Percentiles rank a stretch among this genome's conserved stretches.
phyloP scores from a whole-genome alignment of 2,888 invertebrate genomes.

The Zaprionus bogoriensis region DNA sequence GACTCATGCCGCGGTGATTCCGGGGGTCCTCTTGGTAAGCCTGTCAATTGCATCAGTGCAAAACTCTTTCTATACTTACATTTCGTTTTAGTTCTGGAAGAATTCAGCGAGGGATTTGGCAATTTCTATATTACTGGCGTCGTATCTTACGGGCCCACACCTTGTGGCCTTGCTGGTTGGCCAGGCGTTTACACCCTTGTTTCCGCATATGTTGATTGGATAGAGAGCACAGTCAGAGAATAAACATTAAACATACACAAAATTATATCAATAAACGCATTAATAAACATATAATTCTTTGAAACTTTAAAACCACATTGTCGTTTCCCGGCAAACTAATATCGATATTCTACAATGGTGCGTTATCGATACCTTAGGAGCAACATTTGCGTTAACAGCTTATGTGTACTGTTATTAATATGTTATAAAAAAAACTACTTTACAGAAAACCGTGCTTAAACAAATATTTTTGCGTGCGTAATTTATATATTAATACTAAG shows the following conservation, averaged over 20 bases:
- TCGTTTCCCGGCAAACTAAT: too few species aligned
- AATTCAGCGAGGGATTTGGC: conserved; percentile 60
- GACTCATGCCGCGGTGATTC: conserved; percentile 86
- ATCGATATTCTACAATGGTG: too few species aligned
- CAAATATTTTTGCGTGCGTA: too few species aligned
- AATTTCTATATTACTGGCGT: conserved; percentile 85
- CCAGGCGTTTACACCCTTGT: conserved; percentile 87
- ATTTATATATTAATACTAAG: too few species aligned
- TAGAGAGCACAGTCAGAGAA: conserved; percentile 79
- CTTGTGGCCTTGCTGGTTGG: conserved; percentile 85
- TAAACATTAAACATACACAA: conserved; percentile 34
- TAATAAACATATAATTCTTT: conserved; percentile 11
- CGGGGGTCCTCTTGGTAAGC: conserved; percentile 84
- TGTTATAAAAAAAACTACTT: too few species aligned
- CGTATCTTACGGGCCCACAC: conserved; percentile 86
- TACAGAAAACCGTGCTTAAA: too few species aligned
- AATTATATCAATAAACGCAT: neutral
- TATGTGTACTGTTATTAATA: too few species aligned
- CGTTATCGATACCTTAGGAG: too few species aligned
- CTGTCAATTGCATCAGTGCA: neutral
- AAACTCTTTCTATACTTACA: neutral
- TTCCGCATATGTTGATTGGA: conserved; percentile 85
- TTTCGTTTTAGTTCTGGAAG: conserved; percentile 81
- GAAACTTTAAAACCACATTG: too few species aligned
- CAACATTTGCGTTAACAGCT: too few species aligned